These are phyloP conservation scores for Sphenopsis melanotis DNA, from an alignment of 2,797 vertebrate species.

Conservation along the genomic window DNA sequence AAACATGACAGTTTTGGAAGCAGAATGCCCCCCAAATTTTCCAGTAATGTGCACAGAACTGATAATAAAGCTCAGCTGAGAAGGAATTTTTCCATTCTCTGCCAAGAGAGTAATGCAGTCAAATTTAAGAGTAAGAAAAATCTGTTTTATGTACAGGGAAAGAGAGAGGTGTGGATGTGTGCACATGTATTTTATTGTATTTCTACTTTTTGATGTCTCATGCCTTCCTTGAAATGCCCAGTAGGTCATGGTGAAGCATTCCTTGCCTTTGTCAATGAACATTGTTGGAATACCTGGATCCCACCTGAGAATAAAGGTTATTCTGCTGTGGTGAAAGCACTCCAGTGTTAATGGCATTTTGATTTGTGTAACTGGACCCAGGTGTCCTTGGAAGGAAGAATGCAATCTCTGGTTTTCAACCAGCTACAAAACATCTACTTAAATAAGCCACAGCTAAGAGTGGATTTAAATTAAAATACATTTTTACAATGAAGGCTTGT, in stretches of 20 bases:
- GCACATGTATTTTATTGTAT: background rate
- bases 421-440: rapidly evolving
- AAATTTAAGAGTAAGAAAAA: background rate
- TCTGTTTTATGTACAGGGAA: rapidly evolving
- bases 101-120: background rate
- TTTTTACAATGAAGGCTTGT: background rate
- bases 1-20: background rate
- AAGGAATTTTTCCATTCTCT: background rate
- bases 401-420: background rate
- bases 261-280: background rate
- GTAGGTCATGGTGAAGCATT: background rate
- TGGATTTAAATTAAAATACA: background rate
- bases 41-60: background rate
- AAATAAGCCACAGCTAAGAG: background rate
- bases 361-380: background rate
- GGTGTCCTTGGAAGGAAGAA: background rate
- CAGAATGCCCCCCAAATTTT: rapidly evolving
- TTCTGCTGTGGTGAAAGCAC: background rate
- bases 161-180: background rate
- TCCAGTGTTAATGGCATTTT: background rate
- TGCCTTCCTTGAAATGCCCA: background rate
- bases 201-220: background rate
- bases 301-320: background rate
- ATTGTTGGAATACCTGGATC: background rate
- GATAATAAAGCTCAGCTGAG: background rate